phyloP scores from a whole-genome alignment of 37 sponge, comb jelly and placozoan genomes.

The Axinella damicornis region DNA sequence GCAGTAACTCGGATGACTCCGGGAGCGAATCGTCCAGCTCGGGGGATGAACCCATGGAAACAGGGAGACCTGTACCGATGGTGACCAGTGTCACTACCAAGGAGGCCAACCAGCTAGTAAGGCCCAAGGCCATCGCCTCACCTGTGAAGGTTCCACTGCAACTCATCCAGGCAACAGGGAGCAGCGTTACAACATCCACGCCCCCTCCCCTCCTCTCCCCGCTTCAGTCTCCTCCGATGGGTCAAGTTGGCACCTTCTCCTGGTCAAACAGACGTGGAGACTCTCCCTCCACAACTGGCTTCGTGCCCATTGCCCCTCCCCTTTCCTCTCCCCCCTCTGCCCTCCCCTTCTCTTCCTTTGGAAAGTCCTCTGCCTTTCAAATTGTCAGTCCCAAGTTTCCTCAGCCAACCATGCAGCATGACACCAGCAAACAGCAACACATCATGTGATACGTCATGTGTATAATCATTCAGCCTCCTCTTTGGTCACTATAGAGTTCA shows the following conservation, averaged over 20 bases:
- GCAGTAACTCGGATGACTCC: slow-evolving; percentile 47
- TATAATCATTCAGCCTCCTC: too few relatives aligned
- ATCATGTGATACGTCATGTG: too few relatives aligned
- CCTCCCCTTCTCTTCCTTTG: slow-evolving; percentile 38
- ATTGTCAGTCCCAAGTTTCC: slow-evolving; percentile 21
- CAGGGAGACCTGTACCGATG: slow-evolving; percentile 37
- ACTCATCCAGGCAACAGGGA: neutral
- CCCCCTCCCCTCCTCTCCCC: slow-evolving; percentile 28
- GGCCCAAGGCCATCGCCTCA: slow-evolving; percentile 50
- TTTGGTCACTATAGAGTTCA: too few relatives aligned
- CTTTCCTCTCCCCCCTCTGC: slow-evolving; percentile 34
- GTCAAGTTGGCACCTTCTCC: neutral
- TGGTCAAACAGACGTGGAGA: neutral
- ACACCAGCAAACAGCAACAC: too few relatives aligned
- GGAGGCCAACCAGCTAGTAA: neutral
- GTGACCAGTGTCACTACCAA: slow-evolving; percentile 9
- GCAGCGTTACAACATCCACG: neutral
- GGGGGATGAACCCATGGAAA: slow-evolving; percentile 10
- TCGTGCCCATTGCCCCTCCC: slow-evolving; percentile 34
- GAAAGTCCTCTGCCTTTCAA: slow-evolving; percentile 59
- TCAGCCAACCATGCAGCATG: neutral
- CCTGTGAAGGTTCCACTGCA: slow-evolving; percentile 33
- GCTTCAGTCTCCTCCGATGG: neutral
- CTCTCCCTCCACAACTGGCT: neutral
- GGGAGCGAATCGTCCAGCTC: slow-evolving; percentile 44